Base-by-base conservation (phyloP, 2,888 invertebrate species). In the Ectobius pallidus region DNA sequence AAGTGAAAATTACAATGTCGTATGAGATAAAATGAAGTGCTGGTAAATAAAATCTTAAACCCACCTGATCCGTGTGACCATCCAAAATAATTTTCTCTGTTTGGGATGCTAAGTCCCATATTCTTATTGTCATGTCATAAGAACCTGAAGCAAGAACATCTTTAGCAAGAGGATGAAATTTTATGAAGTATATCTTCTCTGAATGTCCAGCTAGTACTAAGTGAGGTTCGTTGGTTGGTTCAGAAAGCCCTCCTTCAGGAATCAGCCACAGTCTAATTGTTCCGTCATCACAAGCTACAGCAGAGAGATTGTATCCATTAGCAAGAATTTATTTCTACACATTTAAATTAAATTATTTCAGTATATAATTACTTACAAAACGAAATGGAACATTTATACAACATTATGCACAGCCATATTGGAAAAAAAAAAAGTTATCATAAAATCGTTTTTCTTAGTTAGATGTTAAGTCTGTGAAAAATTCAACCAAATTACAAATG, bases 141-240 rank as follows among this genome's bases (percentile, higher is more conserved):
- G 96, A 94, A 0, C 95, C 95, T 0, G 96, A 92, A 0, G 94
- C 91, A 46, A 99, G 85, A 1, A 98, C 88, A 82, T 96, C 92
- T 22, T 90, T 86, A 0, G 97, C 96, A 73, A 94, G 86, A 0
- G 98, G 97, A 85, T 98, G 97, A 83, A 91, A 95, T 82, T 94
- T 92, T 16, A 97, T 89, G 76, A 96, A 90, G 83, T 95, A 95
- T 72, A 97, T 93, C 85, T 97, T 96, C 83, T 97, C 97, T 6
- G 91, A 88, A 80, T 96, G 96, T 52, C 83, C 84, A 16, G 90
- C 89, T 79, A 91, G 85, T 78, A 88, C 88, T 39, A 87, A 86
- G 62, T 87, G 85, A 0, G 94, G 91, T 71, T 88, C 88, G 82
- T 95, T 95, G 0, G 93, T 92, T 0, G 94, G 94, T 80, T 94